Evolutionary conservation across 2,888 invertebrate genomes (phyloP).

Genomic region (Hyposoter dolosus): DNA sequence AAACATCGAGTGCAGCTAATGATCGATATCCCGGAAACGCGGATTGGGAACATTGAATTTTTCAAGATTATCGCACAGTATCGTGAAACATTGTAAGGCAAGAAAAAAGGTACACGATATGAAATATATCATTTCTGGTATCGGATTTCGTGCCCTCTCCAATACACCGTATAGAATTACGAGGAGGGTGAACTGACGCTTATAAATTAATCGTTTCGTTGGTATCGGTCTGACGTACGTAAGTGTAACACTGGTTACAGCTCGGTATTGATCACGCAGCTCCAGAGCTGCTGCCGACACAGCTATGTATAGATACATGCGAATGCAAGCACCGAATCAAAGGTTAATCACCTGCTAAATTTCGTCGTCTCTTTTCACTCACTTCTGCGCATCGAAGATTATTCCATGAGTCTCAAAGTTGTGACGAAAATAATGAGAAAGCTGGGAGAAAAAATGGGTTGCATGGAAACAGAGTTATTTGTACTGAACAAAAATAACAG

Average conservation of each 20-base stretch:
- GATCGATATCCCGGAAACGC: neutral
- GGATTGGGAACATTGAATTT: neutral
- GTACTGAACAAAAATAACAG: no score
- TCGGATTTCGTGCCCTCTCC: slow-evolving; percentile 1
- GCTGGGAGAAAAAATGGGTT: neutral
- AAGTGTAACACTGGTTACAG: slow-evolving; percentile 61
- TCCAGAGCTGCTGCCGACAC: slow-evolving; percentile 26
- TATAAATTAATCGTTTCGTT: slow-evolving; percentile 56
- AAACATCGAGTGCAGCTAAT: neutral
- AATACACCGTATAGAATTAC: neutral
- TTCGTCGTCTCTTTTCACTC: neutral
- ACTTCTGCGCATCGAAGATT: neutral
- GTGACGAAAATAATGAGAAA: neutral
- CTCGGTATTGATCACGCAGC: slow-evolving; percentile 60
- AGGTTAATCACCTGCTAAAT: slow-evolving; percentile 1
- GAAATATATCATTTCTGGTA: slow-evolving; percentile 10
- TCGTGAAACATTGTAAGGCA: neutral
- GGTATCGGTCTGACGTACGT: slow-evolving; percentile 46
- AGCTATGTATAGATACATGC: neutral
- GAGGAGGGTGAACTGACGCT: slow-evolving; percentile 12
- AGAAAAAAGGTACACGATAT: neutral
- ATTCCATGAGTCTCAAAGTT: neutral
- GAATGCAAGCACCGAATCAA: slow-evolving; percentile 6
- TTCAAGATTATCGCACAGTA: neutral
- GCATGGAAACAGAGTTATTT: no score